These are phyloP conservation scores for Tachysurus fulvidraco DNA, from an alignment of 2,113 vertebrate species.

Conservation along the genomic window DNA sequence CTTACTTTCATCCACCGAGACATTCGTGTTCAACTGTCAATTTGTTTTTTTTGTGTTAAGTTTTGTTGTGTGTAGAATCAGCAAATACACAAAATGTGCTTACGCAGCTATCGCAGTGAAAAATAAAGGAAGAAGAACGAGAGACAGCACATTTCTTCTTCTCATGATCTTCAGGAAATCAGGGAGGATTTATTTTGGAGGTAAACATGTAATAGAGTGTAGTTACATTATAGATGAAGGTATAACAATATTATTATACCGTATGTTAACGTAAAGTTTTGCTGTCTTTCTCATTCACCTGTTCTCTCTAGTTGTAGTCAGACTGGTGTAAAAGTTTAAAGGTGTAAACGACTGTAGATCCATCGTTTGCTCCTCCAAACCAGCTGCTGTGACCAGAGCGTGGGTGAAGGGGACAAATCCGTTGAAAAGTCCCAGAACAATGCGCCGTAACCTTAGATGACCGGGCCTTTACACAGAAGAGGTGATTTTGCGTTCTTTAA, in stretches of 20 bases:
- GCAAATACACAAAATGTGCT: too few species aligned
- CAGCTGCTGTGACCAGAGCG: constrained; percentile 39
- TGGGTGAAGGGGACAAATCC: constrained; percentile 49
- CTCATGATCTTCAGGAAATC: background rate
- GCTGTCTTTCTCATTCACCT: background rate
- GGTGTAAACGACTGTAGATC: constrained; percentile 21
- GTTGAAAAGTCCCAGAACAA: constrained; percentile 50
- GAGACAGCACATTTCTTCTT: background rate
- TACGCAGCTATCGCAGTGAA: background rate
- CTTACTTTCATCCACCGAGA: background rate
- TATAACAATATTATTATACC: too few species aligned
- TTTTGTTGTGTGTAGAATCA: too few species aligned
- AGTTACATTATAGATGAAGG: background rate
- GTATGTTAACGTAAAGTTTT: background rate
- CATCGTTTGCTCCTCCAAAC: constrained; percentile 19
- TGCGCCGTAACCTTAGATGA: constrained; percentile 52
- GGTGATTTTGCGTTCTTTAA: constrained; percentile 50
- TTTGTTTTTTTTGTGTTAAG: background rate
- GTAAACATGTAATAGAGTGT: background rate
- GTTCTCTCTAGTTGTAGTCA: background rate
- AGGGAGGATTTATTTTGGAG: too few species aligned
- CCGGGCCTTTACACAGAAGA: constrained; percentile 42
- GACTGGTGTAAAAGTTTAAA: background rate
- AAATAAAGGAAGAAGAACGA: background rate
- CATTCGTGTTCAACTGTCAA: too few species aligned